phyloP scores from a whole-genome alignment of 1,140 invertebrate genomes.

The Marisa cornuarietis region DNA sequence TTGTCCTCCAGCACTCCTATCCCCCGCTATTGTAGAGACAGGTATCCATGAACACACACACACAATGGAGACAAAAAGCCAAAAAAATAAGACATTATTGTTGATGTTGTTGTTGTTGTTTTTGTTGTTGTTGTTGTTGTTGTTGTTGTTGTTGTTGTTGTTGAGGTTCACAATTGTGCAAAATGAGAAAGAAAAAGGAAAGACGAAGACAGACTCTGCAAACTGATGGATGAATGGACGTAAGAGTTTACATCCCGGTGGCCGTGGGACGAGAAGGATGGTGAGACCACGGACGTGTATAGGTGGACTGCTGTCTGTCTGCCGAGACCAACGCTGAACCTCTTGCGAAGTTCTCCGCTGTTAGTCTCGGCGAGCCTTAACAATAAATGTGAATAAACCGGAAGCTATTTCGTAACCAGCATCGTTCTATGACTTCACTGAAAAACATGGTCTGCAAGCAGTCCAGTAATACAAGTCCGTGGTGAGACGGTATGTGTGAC shows the following conservation, averaged over 20 bases:
- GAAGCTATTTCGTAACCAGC: no score
- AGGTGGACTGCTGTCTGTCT: no score
- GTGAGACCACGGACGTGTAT: neutral
- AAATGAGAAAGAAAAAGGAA: neutral
- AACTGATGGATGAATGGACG: neutral
- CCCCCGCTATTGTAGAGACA: slow-evolving; percentile 24
- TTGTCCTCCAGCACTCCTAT: slow-evolving; percentile 34
- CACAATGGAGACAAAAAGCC: neutral
- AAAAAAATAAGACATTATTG: no score
- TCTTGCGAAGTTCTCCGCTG: no score
- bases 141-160: neutral
- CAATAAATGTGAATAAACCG: no score
- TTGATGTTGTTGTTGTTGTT: no score
- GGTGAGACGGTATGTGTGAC: slow-evolving; percentile 19
- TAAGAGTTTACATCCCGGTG: neutral
- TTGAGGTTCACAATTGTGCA: no score
- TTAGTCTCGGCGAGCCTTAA: no score
- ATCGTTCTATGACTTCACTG: no score
- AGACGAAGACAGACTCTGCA: neutral
- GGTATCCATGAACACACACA: neutral
- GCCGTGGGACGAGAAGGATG: neutral
- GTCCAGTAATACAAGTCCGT: no score
- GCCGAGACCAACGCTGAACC: neutral
- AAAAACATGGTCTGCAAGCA: no score
- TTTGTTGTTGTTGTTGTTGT: neutral